Evolutionary conservation across 2,797 vertebrate species (phyloP), one percentile per base, ranked within the genome.

Genomic region (Morus bassanus): DNA sequence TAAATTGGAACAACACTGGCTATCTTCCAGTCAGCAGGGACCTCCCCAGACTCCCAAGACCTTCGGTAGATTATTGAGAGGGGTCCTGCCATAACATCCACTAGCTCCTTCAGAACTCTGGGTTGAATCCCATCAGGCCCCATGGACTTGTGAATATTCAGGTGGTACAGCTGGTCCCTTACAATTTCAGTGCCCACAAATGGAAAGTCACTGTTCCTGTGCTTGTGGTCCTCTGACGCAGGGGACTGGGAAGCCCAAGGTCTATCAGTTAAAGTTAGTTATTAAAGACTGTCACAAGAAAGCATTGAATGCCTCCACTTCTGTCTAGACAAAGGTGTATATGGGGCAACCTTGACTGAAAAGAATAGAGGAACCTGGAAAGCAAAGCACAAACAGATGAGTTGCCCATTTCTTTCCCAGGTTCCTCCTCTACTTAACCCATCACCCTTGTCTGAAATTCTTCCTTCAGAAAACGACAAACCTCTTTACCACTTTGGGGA

Each of bases 171-270:
- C 23, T 59, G 57, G 57, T 35, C n/a, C 23, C n/a, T 59, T 35
- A 59, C 15, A 35, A 35, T 25, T 35, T 59, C 23, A 11, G 10
- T 35, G n/a, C 35, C n/a, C 57, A 59, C 15, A 59, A 35, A 35
- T 23, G 56, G 56, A 59, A 57, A n/a, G 33, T 24, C 56, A 35
- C 33, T 35, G 22, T 24, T 59, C 33, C 9, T 14, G 14, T 6
- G 3, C 56, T 24, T 2, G 4, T 59, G 33, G 33, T 59, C 33
- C 22, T 59, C n/a, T 33, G n/a, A 59, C 56, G 22, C 18, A 23
- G 24, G 13, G 18, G 25, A 78, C 16, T 2, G 2, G 18, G 19
- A 18, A 65, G 25, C 9, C 4, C 3, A 2, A 21, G 13, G 1
- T 61, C 17, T 31, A 4, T 7, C 9, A 53, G 8, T 19, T 43